Evolutionary conservation across 2,113 vertebrate genomes (phyloP), one percentile per base, ranked within the genome.

Genomic region (Todiramphus chloris): DNA sequence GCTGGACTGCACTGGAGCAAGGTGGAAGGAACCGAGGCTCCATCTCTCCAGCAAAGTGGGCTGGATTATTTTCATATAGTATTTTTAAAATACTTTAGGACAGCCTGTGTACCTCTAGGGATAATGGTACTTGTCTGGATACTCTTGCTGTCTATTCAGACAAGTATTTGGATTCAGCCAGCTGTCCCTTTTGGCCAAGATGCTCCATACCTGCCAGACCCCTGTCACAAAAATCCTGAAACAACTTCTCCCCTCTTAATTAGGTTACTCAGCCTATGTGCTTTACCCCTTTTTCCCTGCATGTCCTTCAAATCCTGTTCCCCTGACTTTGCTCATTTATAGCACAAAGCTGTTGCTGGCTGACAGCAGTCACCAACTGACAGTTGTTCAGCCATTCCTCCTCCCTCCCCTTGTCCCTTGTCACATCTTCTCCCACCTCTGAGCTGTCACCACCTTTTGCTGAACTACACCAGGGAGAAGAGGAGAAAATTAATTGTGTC

Each of bases 401-500:
- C 72, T 90, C 46, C 17, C 10, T 76, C 43, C n/a, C 24, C 31
- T 59, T 76, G 48, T 79, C 58, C 81, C 56, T 83, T 0, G 0
- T 64, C 80, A 81, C 72, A 31, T 59, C 51, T 95, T 83, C 51
- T 90, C 63, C 67, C 72, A 63, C 63, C 55, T 73, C 95, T 93
- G 48, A 94, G 91, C 87, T 97, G 96, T 96, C 96, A 96, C 10
- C 87, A 76, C 50, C 67, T 96, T 96, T 94, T 23, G n/a, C 35
- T 74, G 69, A 85, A 50, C 41, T 88, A 55, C 9, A 8, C 33
- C 20, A 55, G 13, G 64, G 15, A 83, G n/a, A 85, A 83, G n/a
- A 90, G 67, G 87, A 95, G 90, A 95, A 96, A 96, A 97, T 95
- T 90, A 95, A 80, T 91, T 76, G 59, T 95, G 92, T 96, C 94